A percentile compares a stretch with the other conserved stretches of the same genome.
Conservation (phyloP, 2,113 vertebrate species). For the Scomber scombrus region DNA sequence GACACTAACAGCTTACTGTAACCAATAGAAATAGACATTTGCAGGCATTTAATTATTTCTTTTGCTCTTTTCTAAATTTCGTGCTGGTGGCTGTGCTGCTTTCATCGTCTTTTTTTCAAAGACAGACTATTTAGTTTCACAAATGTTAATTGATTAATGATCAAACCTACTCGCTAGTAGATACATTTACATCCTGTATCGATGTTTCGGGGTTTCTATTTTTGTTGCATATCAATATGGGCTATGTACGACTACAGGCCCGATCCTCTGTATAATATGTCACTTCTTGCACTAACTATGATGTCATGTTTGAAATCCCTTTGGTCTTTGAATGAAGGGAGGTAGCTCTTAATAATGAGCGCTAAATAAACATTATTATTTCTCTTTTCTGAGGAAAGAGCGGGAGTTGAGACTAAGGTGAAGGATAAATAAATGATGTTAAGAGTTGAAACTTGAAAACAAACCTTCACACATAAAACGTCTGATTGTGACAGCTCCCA, state of each 20-base stretch:
- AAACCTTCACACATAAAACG: constrained; percentile 48
- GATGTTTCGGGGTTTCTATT: constrained; percentile 73
- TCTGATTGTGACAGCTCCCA: constrained; percentile 49
- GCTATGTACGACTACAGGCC: constrained; percentile 68
- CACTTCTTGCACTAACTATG: constrained; percentile 55
- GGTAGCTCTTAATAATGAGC: constrained; percentile 61
- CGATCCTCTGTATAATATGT: constrained; percentile 57
- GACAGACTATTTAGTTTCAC: constrained; percentile 80
- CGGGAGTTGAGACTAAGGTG: constrained; percentile 8
- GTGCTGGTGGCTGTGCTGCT: constrained; percentile 46
- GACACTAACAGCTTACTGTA: constrained; percentile 54
- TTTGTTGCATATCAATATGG: constrained; percentile 70
- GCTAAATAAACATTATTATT: constrained; percentile 69
- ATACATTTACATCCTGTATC: constrained; percentile 80
- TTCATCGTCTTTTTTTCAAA: constrained; percentile 44
- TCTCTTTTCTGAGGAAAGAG: constrained; percentile 12
- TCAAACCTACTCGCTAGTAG: constrained; percentile 68
- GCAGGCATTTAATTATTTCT: constrained; percentile 72
- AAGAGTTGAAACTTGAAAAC: constrained; percentile 50
- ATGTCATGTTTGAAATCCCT: constrained; percentile 65
- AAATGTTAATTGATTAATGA: constrained; percentile 84
- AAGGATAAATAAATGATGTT: constrained; percentile 66
- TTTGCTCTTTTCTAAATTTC: constrained; percentile 70
- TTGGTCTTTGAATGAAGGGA: constrained; percentile 65
- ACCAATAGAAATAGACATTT: constrained; percentile 76